phyloP scores from a whole-genome alignment of 2,113 vertebrate species.

The Colius striatus region DNA sequence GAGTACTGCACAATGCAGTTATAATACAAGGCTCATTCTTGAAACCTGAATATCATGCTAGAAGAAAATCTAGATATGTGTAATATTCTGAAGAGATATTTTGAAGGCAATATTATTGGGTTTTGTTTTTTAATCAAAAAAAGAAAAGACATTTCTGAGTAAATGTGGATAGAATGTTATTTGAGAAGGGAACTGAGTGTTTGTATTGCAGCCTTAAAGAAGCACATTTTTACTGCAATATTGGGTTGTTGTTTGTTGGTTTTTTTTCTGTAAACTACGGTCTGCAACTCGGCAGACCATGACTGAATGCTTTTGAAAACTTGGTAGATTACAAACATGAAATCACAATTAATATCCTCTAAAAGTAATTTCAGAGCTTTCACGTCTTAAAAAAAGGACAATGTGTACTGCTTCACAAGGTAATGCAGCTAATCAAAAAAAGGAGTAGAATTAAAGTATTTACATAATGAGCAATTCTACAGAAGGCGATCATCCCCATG shows the following conservation, averaged over 20 bases:
- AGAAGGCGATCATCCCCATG: conserved; percentile 85
- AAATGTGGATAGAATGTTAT: conserved; percentile 70
- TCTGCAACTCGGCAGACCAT: conserved; percentile 81
- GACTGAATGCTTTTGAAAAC: conserved; percentile 85
- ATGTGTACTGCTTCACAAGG: conserved; percentile 92
- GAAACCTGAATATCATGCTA: conserved; percentile 85
- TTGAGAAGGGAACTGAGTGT: conserved; percentile 74
- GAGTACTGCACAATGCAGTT: conserved; percentile 75
- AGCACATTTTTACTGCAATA: conserved; percentile 84
- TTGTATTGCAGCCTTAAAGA: conserved; percentile 86
- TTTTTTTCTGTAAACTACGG: conserved; percentile 83
- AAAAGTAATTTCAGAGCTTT: conserved; percentile 87
- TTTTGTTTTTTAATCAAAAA: conserved; percentile 66
- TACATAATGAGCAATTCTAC: conserved; percentile 95
- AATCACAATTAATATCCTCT: conserved; percentile 88
- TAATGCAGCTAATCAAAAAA: conserved; percentile 85
- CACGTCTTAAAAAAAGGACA: conserved; percentile 86
- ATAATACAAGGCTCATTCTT: conserved; percentile 83
- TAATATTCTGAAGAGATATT: conserved; percentile 77
- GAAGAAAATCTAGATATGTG: conserved; percentile 83
- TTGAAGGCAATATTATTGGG: conserved; percentile 81
- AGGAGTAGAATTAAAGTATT: conserved; percentile 91
- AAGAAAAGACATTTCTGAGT: conserved; percentile 65
- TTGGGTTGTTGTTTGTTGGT: conserved; percentile 17
- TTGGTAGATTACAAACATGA: conserved; percentile 89